Conservation (phyloP, 2,888 invertebrate genomes). For the Anodontia alba region DNA sequence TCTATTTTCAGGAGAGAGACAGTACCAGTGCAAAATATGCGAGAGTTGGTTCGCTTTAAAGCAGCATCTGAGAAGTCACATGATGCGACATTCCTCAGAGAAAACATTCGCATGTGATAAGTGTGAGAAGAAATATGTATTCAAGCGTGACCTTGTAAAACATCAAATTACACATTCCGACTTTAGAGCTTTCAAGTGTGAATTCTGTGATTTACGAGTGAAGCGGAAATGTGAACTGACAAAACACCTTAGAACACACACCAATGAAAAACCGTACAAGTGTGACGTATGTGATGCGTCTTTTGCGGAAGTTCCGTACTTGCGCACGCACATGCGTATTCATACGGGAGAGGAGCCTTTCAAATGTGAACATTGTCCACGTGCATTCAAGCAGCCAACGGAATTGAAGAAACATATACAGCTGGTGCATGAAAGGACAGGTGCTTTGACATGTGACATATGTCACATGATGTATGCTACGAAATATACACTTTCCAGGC, state of each 20-base stretch:
- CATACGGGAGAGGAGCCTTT: constrained; percentile 9
- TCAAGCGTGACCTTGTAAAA: neutral
- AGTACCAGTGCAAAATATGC: neutral
- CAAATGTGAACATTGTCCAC: constrained; percentile 1
- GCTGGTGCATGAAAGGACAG: neutral
- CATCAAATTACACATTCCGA: constrained; percentile 4
- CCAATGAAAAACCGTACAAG: neutral
- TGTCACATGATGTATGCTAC: neutral
- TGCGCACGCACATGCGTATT: constrained; percentile 12
- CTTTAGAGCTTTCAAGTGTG: neutral
- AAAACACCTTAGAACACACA: neutral
- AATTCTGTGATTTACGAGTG: neutral
- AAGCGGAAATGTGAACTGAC: neutral
- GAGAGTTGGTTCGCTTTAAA: neutral
- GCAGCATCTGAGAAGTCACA: neutral
- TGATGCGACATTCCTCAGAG: neutral
- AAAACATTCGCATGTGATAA: neutral
- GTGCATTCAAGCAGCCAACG: neutral
- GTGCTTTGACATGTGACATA: neutral
- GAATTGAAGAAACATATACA: neutral
- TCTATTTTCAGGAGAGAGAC: neutral
- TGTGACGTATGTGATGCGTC: neutral
- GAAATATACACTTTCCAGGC: neutral
- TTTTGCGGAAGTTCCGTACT: neutral
- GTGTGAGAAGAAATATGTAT: neutral